Evolutionary conservation across 2,888 invertebrate species (phyloP).

Genomic region (Dynastes grantii): DNA sequence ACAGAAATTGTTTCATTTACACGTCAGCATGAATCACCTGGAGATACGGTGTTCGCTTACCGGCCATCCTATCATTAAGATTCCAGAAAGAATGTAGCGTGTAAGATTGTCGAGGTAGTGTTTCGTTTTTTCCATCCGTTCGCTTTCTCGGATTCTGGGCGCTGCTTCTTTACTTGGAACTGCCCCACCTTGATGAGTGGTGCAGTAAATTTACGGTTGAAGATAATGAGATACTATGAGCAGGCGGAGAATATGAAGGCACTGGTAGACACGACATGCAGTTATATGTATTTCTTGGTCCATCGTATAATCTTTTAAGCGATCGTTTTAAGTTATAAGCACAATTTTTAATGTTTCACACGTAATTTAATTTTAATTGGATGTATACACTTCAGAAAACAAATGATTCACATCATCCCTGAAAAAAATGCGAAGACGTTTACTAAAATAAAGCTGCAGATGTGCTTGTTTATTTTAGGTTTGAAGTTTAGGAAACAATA

Average conservation of each 20-base stretch:
- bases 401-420: no score
- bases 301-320: conserved; percentile 58
- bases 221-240: conserved; percentile 64
- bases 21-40: conserved; percentile 46
- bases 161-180: conserved; percentile 49
- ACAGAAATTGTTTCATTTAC: conserved; percentile 48
- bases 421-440: no score
- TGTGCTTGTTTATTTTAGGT: no score
- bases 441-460: no score
- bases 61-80: conserved; percentile 62
- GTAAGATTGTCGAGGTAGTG: conserved; percentile 53
- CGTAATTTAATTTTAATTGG: no score
- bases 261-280: conserved; percentile 49
- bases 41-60: conserved; percentile 48
- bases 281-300: conserved; percentile 49
- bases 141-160: conserved; percentile 26
- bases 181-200: conserved; percentile 61
- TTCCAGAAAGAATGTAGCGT: conserved; percentile 62
- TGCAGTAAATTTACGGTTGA: conserved; percentile 60
- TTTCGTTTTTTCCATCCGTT: conserved; percentile 56
- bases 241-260: conserved; percentile 52
- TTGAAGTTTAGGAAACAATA: no score
- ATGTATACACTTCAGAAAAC: no score
- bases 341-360: conserved; percentile 55
- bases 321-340: conserved; percentile 62